A percentile compares a stretch with the other conserved stretches of the same genome.
Conservation (phyloP, 2,888 invertebrate genomes). For the Formica aserva region DNA sequence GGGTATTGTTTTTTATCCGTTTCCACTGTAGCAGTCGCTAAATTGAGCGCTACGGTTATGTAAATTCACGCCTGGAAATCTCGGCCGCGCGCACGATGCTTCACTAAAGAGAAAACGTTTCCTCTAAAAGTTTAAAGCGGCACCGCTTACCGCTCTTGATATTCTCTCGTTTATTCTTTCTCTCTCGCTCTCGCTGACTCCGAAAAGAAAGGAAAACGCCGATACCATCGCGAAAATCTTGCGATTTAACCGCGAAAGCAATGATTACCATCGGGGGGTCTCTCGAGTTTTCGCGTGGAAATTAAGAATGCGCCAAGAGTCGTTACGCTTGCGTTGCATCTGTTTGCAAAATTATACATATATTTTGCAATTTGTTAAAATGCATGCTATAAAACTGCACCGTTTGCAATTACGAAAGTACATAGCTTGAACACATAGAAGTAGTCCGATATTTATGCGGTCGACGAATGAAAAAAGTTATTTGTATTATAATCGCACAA, state of each 20-base stretch:
- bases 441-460: slow-evolving; percentile 5
- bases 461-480: not conserved
- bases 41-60: slow-evolving; percentile 66
- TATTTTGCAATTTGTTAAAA: slow-evolving; percentile 33
- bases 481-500: not conserved
- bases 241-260: slow-evolving; percentile 14
- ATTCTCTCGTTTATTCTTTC: not conserved
- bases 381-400: not conserved
- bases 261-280: slow-evolving; percentile 11
- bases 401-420: slow-evolving; percentile 27
- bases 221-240: slow-evolving; percentile 42
- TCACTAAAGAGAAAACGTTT: slow-evolving; percentile 57
- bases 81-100: not conserved
- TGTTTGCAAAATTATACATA: slow-evolving; percentile 19
- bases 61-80: slow-evolving; percentile 61
- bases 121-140: slow-evolving; percentile 44
- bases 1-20: slow-evolving; percentile 47
- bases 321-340: not conserved
- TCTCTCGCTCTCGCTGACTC: not conserved
- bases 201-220: slow-evolving; percentile 49
- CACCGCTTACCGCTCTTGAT: slow-evolving; percentile 33
- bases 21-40: slow-evolving; percentile 50
- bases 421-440: not conserved
- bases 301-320: slow-evolving; percentile 25
- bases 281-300: not conserved